Conservation (phyloP, 2,888 invertebrate genomes). For the Prosopocoilus inquinatus region DNA sequence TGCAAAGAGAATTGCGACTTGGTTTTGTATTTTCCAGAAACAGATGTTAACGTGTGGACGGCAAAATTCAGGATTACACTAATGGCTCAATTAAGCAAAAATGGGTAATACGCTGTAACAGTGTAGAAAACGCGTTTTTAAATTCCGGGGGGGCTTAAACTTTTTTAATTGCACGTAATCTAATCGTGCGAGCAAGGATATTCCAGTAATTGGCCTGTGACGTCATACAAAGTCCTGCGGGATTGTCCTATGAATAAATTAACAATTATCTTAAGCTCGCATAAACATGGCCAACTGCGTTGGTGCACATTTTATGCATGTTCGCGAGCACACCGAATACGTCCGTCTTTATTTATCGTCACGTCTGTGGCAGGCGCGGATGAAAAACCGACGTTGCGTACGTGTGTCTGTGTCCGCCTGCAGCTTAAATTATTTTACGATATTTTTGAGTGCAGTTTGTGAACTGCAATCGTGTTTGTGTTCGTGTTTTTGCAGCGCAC, state of each 20-base stretch:
- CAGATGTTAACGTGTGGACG: too few species aligned
- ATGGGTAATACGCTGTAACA: slow-evolving; percentile 18
- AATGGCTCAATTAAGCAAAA: too few species aligned
- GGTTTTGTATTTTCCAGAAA: too few species aligned
- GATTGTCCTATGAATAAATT: slow-evolving; percentile 44
- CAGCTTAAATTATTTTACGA: slow-evolving; percentile 1
- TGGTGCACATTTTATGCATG: slow-evolving; percentile 19
- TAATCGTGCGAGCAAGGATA: slow-evolving; percentile 40
- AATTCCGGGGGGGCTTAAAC: slow-evolving; percentile 43
- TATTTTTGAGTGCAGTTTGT: slow-evolving; percentile 1
- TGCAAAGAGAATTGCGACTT: too few species aligned
- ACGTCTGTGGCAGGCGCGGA: too few species aligned
- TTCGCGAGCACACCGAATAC: not conserved
- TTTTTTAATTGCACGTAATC: slow-evolving; percentile 43
- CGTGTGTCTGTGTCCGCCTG: too few species aligned
- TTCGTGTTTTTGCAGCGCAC: not conserved
- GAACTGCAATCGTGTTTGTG: not conserved
- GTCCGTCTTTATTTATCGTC: not conserved
- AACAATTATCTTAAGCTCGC: slow-evolving; percentile 45
- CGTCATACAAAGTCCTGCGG: slow-evolving; percentile 38
- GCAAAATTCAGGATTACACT: too few species aligned
- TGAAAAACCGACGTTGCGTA: too few species aligned
- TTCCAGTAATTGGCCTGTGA: slow-evolving; percentile 40
- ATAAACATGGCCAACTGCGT: slow-evolving; percentile 31
- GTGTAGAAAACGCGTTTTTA: slow-evolving; percentile 36